Percentiles rank a stretch among this genome's conserved stretches.
Evolutionary conservation across 2,797 vertebrate genomes (phyloP).

Genomic region (Myotis findleyi): DNA sequence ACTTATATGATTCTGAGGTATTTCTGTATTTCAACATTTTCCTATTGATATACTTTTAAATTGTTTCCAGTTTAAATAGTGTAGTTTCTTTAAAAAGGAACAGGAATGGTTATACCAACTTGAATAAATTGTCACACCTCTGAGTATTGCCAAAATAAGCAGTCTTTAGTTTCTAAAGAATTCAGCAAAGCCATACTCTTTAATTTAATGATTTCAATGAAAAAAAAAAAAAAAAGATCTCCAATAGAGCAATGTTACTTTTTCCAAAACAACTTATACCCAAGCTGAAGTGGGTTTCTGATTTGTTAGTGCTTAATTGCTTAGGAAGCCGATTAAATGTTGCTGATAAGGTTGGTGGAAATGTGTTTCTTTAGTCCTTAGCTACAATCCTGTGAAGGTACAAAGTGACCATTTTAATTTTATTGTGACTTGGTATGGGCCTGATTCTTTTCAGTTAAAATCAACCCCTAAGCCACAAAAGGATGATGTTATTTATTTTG

Average conservation of each 20-base stretch:
- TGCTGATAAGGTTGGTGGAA: background rate
- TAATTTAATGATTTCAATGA: background rate
- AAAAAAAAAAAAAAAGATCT: background rate
- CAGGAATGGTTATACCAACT: background rate
- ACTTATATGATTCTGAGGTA: background rate
- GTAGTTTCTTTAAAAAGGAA: background rate
- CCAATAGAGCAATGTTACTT: background rate
- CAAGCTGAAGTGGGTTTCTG: background rate
- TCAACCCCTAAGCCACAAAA: conserved; percentile 2
- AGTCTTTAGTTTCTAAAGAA: background rate
- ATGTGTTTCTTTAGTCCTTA: background rate
- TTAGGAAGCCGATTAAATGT: background rate
- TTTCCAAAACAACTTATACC: background rate
- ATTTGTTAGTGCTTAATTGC: background rate
- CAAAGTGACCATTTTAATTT: background rate
- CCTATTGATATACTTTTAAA: background rate
- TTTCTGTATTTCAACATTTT: background rate
- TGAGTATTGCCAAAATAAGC: background rate
- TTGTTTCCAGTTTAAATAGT: background rate
- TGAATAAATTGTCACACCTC: background rate
- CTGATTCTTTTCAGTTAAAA: conserved; percentile 35
- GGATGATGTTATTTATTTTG: background rate
- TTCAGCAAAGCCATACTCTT: background rate
- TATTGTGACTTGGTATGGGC: background rate
- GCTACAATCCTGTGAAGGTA: background rate